Evolutionary conservation across 2,888 invertebrate genomes (phyloP), one percentile per base, ranked within the genome.

Genomic region (Agapostemon virescens): DNA sequence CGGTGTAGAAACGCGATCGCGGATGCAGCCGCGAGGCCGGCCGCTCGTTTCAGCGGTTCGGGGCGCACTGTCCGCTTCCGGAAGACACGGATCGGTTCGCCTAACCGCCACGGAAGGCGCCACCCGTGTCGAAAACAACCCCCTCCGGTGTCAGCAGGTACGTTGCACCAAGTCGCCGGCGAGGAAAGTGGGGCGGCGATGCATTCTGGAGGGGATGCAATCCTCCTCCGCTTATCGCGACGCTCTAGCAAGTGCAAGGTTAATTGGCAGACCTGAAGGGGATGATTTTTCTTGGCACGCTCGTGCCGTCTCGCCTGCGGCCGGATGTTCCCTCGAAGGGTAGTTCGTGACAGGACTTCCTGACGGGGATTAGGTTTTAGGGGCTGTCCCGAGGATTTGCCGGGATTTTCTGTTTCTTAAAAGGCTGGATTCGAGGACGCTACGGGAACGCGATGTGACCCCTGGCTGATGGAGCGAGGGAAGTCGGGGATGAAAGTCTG

Each of bases 11-110:
- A 69, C 80, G 73, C 80, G 81, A 58, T 69, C 80, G 58, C 81
- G 80, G 26, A 69, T 49, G 69, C 66, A 42, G 66, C 69, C 80
- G 49, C 69, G 73, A 36, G 55, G 73, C 73, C 81, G 15, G 81
- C 81, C 81, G 81, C 73, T 73, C 69, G 81, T 80, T 36, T 66
- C 81, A 80, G 90, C 91, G 91, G 90, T 90, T 90, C 90, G 88
- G 89, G 87, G 90, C 91, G 89, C 90, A 91, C 91, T 91, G 91
- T 86, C 88, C 86, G 85, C 84, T 66, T 77, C 77, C 84, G 77
- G 63, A 80, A 82, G 77, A 73, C 77, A 77, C 64, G 64, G 67
- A 69, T 30, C n/a, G 81, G 40, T 89, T 82, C 77, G 38, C 7
- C 70, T 77, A 83, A 68, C 75, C 42, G 79, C 87, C 87, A 79